Evolutionary conservation across 2,888 invertebrate genomes (phyloP).

Genomic region (Plagiodera versicolora): DNA sequence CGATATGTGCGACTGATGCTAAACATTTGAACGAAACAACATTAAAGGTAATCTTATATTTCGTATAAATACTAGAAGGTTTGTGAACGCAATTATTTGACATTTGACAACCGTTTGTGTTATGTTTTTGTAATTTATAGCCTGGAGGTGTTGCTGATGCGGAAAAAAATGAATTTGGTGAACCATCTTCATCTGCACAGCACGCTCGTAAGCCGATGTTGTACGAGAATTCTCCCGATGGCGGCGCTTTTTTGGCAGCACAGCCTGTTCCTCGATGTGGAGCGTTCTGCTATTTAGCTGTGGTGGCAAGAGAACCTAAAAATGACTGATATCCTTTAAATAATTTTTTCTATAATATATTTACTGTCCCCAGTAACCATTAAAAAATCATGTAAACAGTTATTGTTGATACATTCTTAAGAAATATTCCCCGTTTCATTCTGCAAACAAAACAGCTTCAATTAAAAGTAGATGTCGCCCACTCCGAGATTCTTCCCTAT

Average conservation of each 20-base stretch:
- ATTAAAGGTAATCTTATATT: too few species aligned
- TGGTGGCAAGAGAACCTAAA: constrained; percentile 49
- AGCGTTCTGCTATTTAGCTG: constrained; percentile 62
- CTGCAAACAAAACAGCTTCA: too few species aligned
- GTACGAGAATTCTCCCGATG: constrained; percentile 60
- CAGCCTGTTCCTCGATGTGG: constrained; percentile 62
- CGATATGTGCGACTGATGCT: too few species aligned
- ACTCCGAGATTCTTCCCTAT: too few species aligned
- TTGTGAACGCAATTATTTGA: neutral
- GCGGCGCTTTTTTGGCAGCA: constrained; percentile 60
- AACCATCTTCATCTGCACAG: constrained; percentile 17
- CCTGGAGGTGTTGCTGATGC: constrained; percentile 47
- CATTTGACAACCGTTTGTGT: neutral
- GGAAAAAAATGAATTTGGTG: constrained; percentile 33
- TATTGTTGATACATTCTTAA: too few species aligned
- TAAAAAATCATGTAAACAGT: too few species aligned
- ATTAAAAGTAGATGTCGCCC: too few species aligned
- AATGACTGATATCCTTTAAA: constrained; percentile 21
- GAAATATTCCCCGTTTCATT: too few species aligned
- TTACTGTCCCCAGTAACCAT: too few species aligned
- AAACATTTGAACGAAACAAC: too few species aligned
- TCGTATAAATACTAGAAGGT: neutral
- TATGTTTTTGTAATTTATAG: constrained; percentile 35
- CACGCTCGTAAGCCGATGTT: constrained; percentile 50
- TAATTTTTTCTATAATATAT: too few species aligned